Evolutionary conservation across 2,113 vertebrate species (phyloP), one percentile per base, ranked within the genome.

Genomic region (Tretioscincus oriximinensis): DNA sequence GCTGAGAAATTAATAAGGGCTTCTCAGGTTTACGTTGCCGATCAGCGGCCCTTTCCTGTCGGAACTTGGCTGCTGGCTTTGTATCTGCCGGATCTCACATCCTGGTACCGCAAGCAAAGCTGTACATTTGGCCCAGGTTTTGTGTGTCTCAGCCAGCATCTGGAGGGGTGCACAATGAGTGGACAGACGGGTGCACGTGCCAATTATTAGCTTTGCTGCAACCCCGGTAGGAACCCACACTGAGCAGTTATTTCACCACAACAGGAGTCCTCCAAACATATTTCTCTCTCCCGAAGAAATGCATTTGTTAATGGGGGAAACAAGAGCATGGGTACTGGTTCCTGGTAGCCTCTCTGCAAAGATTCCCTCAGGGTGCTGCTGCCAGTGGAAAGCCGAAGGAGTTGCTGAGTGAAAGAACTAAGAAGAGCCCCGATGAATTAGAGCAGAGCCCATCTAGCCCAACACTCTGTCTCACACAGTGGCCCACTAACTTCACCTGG

Each of bases 1-100:
- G 21, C 51, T 76, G 80, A 81, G 61, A 76, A 76, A 81, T 81
- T 76, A 81, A 81, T 69, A 61, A 41, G 73, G 35, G 20, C 73
- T 61, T 76, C 80, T 81, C 73, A 16, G 51, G 65, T 81, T 81
- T 69, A 11, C 28, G 9, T 14, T 14, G 72, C 26, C 0, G 31
- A 49, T 49, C 72, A 26, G 72, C 49, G 14, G 66, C 73, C n/a
- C 65, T 75, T 58, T 68, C 73, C 80, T 29, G 20, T 28, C 64
- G n/a, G 21, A 29, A 66, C 28, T 54, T 66, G 80, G 72, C 49
- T 21, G 20, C 18, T 1, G 20, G 26, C 2, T 12, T 58, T 68
- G 49, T 28, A 26, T n/a, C 64, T 35, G 10, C 64, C 28, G 72
- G 72, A 29, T 29, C n/a, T 35, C 72, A 41, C 60, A 51, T 16